Percentiles rank a stretch among this genome's conserved stretches.
Conservation (phyloP, 2,888 invertebrate genomes). For the Cyclophora punctaria region DNA sequence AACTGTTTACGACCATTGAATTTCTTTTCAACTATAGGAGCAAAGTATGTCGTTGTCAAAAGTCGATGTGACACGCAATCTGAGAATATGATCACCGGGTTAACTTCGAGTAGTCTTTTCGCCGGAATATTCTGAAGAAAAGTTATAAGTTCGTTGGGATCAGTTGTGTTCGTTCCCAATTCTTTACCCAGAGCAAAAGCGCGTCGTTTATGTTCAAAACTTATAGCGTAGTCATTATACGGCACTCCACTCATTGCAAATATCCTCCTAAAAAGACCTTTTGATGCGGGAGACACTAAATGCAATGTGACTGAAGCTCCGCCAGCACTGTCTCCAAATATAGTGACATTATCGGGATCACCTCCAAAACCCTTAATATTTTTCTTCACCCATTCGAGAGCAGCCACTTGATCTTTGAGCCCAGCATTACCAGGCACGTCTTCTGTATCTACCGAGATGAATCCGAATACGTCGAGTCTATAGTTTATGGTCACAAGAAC, state of each 20-base stretch:
- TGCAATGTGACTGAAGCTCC: conserved; percentile 9
- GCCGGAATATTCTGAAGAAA: conserved; percentile 25
- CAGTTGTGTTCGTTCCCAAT: conserved; percentile 20
- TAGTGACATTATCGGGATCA: conserved; percentile 31
- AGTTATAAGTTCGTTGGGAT: conserved; percentile 21
- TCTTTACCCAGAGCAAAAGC: conserved; percentile 22
- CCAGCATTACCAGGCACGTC: conserved; percentile 77
- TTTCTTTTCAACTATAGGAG: conserved; percentile 25
- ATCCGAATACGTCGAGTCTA: conserved; percentile 68
- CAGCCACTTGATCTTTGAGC: conserved; percentile 52
- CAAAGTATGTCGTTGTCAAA: conserved; percentile 5
- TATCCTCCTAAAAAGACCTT: conserved; percentile 22
- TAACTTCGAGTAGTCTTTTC: conserved; percentile 19
- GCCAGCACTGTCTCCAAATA: conserved; percentile 28
- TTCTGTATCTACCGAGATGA: conserved; percentile 62
- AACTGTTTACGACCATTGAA: conserved; percentile 18
- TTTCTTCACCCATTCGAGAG: conserved; percentile 35
- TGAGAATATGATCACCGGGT: conserved; percentile 4
- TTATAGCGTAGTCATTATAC: conserved; percentile 22
- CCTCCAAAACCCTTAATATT: conserved; percentile 41
- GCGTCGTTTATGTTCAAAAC: conserved; percentile 17
- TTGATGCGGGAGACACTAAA: conserved; percentile 20
- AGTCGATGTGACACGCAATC: not conserved
- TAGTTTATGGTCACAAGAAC: conserved; percentile 74
- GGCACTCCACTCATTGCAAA: conserved; percentile 24